These are phyloP conservation scores for Morpho deidamia DNA, from an alignment of 2,888 invertebrate species.

Conservation along the genomic window DNA sequence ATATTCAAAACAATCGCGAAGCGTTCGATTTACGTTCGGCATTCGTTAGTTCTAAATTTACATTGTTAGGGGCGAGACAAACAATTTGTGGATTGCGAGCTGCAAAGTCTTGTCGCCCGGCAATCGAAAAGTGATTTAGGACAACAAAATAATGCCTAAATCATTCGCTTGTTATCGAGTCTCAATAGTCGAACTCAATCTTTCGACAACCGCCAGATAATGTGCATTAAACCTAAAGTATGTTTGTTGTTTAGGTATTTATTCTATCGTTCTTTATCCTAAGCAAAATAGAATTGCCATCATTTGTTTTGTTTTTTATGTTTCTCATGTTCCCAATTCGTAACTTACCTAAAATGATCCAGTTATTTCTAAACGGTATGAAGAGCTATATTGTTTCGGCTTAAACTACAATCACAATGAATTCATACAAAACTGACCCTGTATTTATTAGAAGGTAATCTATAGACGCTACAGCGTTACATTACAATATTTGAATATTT, in stretches of 20 bases:
- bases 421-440: slow-evolving; percentile 79
- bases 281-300: no score
- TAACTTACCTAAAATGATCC: slow-evolving; percentile 65
- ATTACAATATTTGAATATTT: slow-evolving; percentile 65
- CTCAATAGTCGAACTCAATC: slow-evolving; percentile 37
- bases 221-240: not conserved
- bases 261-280: no score
- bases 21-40: slow-evolving; percentile 70
- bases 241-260: not conserved
- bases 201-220: slow-evolving; percentile 3
- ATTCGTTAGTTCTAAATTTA: slow-evolving; percentile 73
- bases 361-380: slow-evolving; percentile 64
- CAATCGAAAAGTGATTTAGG: slow-evolving; percentile 69
- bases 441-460: slow-evolving; percentile 72
- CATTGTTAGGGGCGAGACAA: slow-evolving; percentile 71
- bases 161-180: slow-evolving; percentile 58
- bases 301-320: not conserved
- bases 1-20: slow-evolving; percentile 67
- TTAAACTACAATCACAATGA: slow-evolving; percentile 78
- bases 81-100: slow-evolving; percentile 73
- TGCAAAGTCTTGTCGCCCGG: slow-evolving; percentile 57
- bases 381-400: slow-evolving; percentile 63
- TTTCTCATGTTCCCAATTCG: slow-evolving; percentile 2
- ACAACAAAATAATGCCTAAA: slow-evolving; percentile 59
- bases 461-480: slow-evolving; percentile 62